phyloP scores from a whole-genome alignment of 2,888 invertebrate species.

The Ectemnius continuus region DNA sequence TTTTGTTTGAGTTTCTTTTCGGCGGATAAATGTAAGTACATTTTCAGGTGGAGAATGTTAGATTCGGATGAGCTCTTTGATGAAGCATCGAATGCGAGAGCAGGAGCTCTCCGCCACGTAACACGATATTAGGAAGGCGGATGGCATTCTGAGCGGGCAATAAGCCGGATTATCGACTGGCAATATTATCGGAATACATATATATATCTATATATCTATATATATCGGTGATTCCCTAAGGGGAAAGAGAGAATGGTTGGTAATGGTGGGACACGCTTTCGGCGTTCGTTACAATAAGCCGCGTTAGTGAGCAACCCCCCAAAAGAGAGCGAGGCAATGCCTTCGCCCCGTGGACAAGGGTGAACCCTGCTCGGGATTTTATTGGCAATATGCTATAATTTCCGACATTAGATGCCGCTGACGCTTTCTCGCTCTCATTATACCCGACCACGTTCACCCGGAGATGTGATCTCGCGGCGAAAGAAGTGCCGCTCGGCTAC shows the following conservation, averaged over 20 bases:
- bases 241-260: slow-evolving; percentile 51
- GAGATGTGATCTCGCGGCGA: slow-evolving; percentile 71
- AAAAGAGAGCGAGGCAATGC: slow-evolving; percentile 48
- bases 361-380: slow-evolving; percentile 73
- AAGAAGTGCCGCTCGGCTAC: slow-evolving; percentile 44
- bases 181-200: slow-evolving; percentile 54
- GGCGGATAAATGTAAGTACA: too few relatives aligned
- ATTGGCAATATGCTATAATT: slow-evolving; percentile 79
- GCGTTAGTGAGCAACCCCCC: slow-evolving; percentile 42
- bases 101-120: too few relatives aligned
- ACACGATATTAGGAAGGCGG: not conserved
- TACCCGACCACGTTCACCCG: slow-evolving; percentile 60
- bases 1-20: too few relatives aligned
- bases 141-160: slow-evolving; percentile 31
- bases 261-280: slow-evolving; percentile 71
- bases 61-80: too few relatives aligned
- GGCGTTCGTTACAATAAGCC: slow-evolving; percentile 75
- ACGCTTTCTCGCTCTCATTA: slow-evolving; percentile 77
- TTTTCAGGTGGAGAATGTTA: too few relatives aligned
- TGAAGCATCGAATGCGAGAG: too few relatives aligned
- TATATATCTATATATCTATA: slow-evolving; percentile 29
- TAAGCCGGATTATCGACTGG: slow-evolving; percentile 70
- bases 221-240: slow-evolving; percentile 49
- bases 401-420: slow-evolving; percentile 77
- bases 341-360: slow-evolving; percentile 63